Conservation (phyloP, 2,113 vertebrate species). For the Varanus komodoensis region DNA sequence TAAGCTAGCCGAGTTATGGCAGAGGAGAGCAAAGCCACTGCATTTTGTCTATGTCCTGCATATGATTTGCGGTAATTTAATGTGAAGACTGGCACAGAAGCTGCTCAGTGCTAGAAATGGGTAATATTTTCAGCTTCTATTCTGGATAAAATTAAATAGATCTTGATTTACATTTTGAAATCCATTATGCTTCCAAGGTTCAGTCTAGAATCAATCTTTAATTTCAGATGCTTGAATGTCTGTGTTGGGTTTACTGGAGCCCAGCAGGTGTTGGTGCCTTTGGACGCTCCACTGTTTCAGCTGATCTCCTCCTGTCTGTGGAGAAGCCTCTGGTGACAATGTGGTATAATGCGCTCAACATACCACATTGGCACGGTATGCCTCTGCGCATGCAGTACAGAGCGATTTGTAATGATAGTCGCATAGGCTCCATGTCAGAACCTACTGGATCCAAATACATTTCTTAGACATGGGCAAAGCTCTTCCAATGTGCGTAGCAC, state of each 20-base stretch:
- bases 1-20: slow-evolving; percentile 45
- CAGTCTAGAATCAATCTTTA: background rate
- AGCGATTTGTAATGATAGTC: too few relatives aligned
- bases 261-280: background rate
- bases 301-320: background rate
- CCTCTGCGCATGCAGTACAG: background rate
- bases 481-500: background rate
- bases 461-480: background rate
- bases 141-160: background rate
- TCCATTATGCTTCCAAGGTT: background rate
- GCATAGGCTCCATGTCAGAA: too few relatives aligned
- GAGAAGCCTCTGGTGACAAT: background rate
- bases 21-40: background rate
- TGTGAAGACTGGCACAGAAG: background rate
- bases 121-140: background rate
- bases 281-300: background rate
- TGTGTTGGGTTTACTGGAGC: background rate
- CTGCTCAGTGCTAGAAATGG: background rate
- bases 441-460: background rate
- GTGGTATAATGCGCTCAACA: background rate
- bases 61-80: background rate
- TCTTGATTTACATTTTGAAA: background rate
- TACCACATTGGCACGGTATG: background rate
- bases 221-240: background rate
- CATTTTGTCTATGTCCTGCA: background rate